These are phyloP conservation scores for Cheilosia scutellata DNA, from an alignment of 2,888 invertebrate genomes.

Conservation along the genomic window DNA sequence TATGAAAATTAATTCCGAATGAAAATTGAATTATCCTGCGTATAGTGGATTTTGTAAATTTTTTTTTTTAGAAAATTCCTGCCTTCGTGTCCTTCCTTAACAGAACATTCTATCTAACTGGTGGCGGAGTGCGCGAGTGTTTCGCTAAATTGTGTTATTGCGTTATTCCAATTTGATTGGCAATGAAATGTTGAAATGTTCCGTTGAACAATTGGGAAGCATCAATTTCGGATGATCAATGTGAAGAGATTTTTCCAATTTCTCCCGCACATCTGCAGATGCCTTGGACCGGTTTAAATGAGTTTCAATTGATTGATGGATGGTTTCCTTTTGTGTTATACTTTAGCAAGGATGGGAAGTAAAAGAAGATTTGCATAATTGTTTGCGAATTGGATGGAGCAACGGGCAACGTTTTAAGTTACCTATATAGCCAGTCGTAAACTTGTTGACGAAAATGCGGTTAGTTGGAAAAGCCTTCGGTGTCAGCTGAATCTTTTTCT, in stretches of 20 bases:
- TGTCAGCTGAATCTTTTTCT: too few species aligned
- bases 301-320: slow-evolving; percentile 32
- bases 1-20: slow-evolving; percentile 60
- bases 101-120: slow-evolving; percentile 6
- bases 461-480: too few species aligned
- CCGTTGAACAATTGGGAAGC: slow-evolving; percentile 66
- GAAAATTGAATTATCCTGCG: slow-evolving; percentile 64
- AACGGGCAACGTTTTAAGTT: too few species aligned
- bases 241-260: slow-evolving; percentile 26
- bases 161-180: slow-evolving; percentile 70
- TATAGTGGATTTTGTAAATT: not conserved
- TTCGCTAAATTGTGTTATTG: slow-evolving; percentile 56
- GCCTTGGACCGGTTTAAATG: slow-evolving; percentile 14
- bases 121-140: slow-evolving; percentile 12
- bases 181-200: slow-evolving; percentile 67
- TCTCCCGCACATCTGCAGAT: slow-evolving; percentile 1
- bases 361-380: not conserved
- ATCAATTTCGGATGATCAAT: slow-evolving; percentile 56
- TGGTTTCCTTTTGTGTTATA: not conserved
- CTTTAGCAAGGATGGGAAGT: not conserved
- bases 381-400: not conserved
- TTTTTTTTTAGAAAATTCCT: not conserved
- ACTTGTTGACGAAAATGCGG: too few species aligned
- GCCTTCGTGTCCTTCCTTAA: slow-evolving; percentile 24
- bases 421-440: too few species aligned